Base-by-base conservation (phyloP, 2,113 vertebrate species). In the Festucalex cinctus region DNA sequence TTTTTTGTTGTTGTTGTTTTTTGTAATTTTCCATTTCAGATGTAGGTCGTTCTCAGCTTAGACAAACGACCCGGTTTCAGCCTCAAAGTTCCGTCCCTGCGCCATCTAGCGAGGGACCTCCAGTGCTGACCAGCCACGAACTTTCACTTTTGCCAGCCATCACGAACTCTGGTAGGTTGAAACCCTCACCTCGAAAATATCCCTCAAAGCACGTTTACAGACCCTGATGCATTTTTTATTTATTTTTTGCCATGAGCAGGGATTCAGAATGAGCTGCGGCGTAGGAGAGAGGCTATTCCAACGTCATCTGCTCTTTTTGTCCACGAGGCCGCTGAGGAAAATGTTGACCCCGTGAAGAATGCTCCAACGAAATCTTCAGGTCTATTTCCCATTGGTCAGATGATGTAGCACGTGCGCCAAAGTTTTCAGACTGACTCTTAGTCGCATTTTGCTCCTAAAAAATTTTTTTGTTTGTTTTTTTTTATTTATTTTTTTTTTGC, bases 21-120 rank as follows among this genome's bases (percentile, higher is more conserved):
- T 1, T 1, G 6, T 66, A 60, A 77, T 19, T 76, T 65, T 32
- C 14, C 3, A 9, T 80, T 77, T 59, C 71, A 92, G 91, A 80
- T 64, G 43, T 63, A 28, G 79, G 35, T 71, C 85, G 83, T 37
- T 71, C 84, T 66, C 75, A 83, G 70, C 32, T 16, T 19, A 83
- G 90, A 17, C 88, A 90, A 71, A 92, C 90, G 0, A 87, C 84
- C 6, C 10, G 85, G 61, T 88, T 91, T 69, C 79, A 86, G 56
- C 20, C 46, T 1, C 59, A 79, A 0, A 57, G 58, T 3, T 6
- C 72, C 74, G 65, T 63, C 13, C 4, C 71, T 4, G 20, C 53
- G 43, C 39, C 6, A 0, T 48, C 54, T 36, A 4, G 5, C 0
- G 62, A 63, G 44, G 24, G 6, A 24, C 71, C 57, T 35, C 20